Conservation (phyloP, 1,140 invertebrate genomes). For the Lordiphosa stackelbergi region DNA sequence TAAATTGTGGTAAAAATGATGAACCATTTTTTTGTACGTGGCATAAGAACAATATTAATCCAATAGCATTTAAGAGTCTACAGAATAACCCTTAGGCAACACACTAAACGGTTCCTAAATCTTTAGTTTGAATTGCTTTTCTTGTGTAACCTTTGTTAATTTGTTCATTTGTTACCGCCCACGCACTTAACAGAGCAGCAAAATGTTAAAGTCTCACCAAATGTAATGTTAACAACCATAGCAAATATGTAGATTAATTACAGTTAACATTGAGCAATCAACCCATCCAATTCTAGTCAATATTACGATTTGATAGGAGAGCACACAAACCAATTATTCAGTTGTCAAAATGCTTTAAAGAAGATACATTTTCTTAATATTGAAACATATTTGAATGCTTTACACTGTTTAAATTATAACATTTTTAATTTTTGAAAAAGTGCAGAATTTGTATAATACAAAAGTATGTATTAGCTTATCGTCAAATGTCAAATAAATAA, state of each 20-base stretch:
- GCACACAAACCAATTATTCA: too few species aligned
- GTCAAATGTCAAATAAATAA: too few species aligned
- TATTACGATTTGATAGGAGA: too few species aligned
- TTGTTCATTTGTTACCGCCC: constrained; percentile 62
- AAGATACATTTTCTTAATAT: too few species aligned
- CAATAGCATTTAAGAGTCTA: constrained; percentile 33
- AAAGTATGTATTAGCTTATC: too few species aligned
- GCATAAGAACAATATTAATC: constrained; percentile 32
- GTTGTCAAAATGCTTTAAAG: too few species aligned
- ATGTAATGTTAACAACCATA: constrained; percentile 36
- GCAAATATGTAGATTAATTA: constrained; percentile 48
- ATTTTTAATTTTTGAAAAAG: too few species aligned
- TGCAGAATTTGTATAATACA: too few species aligned
- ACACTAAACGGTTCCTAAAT: constrained; percentile 54
- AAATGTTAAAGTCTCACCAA: constrained; percentile 26
- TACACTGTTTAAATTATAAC: too few species aligned
- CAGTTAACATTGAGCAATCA: constrained; percentile 11
- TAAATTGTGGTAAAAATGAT: constrained; percentile 79
- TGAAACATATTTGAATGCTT: too few species aligned
- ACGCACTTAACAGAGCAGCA: constrained; percentile 52
- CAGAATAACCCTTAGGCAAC: constrained; percentile 20
- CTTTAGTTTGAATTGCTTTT: constrained; percentile 37
- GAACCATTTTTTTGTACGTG: constrained; percentile 47
- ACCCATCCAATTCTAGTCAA: too few species aligned
- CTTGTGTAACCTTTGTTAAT: constrained; percentile 45